A percentile compares a stretch with the other conserved stretches of the same genome.
Evolutionary conservation across 2,888 invertebrate genomes (phyloP).

Genomic region (Ichneumon xanthorius): DNA sequence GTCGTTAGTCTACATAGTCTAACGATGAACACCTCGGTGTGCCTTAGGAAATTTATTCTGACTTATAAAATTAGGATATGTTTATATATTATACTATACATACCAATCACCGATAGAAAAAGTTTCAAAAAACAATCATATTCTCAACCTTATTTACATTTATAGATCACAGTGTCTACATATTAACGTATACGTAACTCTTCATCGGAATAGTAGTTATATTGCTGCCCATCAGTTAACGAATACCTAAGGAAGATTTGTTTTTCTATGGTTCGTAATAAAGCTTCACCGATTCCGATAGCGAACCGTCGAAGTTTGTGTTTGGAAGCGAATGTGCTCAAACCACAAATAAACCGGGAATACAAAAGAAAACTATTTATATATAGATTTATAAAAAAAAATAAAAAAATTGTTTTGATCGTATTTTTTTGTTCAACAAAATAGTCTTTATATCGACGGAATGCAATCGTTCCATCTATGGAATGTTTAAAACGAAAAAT

Average conservation of each 20-base stretch:
- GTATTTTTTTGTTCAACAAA: slow-evolving; percentile 53
- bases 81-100: slow-evolving; percentile 56
- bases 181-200: slow-evolving; percentile 54
- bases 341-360: slow-evolving; percentile 35
- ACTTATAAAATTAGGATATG: slow-evolving; percentile 65
- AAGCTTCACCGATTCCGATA: background rate
- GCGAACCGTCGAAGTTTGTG: background rate
- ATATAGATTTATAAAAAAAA: background rate
- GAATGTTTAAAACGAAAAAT: slow-evolving; percentile 52
- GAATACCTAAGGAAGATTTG: slow-evolving; percentile 31
- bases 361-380: slow-evolving; percentile 10
- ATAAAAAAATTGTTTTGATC: slow-evolving; percentile 38
- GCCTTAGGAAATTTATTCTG: slow-evolving; percentile 45
- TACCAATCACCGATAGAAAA: slow-evolving; percentile 69
- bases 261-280: slow-evolving; percentile 15
- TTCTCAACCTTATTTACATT: slow-evolving; percentile 75
- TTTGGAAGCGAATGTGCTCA: slow-evolving; percentile 51
- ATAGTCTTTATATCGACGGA: slow-evolving; percentile 37
- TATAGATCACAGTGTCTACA: slow-evolving; percentile 74
- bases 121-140: slow-evolving; percentile 67
- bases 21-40: slow-evolving; percentile 51
- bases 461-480: slow-evolving; percentile 19
- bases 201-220: slow-evolving; percentile 37
- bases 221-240: slow-evolving; percentile 24
- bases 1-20: slow-evolving; percentile 5